A percentile compares a stretch with the other conserved stretches of the same genome.
phyloP scores from a whole-genome alignment of 2,113 vertebrate genomes.

The Garra rufa region DNA sequence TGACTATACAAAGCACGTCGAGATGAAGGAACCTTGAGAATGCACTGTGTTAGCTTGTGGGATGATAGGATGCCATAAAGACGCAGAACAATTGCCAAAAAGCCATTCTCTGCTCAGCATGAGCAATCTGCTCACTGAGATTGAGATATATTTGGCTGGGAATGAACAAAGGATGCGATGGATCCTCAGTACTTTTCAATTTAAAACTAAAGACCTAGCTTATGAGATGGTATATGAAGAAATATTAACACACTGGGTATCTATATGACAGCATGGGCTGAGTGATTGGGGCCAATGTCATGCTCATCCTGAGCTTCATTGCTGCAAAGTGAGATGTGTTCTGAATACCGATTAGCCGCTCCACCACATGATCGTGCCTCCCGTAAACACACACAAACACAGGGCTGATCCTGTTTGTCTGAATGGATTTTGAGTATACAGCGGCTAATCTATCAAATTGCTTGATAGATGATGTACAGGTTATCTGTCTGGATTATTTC shows the following conservation, averaged over 20 bases:
- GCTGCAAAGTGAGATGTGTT: conserved; percentile 32
- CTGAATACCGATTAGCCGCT: conserved; percentile 41
- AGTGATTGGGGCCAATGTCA: conserved; percentile 26
- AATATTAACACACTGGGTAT: not conserved
- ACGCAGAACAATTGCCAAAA: not conserved
- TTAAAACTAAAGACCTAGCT: not conserved
- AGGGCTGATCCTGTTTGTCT: conserved; percentile 18
- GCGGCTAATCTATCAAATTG: not conserved
- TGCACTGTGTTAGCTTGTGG: not conserved
- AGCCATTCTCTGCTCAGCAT: not conserved
- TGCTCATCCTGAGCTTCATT: conserved; percentile 36
- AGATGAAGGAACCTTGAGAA: not conserved
- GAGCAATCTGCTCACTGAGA: not conserved
- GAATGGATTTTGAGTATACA: conserved; percentile 13
- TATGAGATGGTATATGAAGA: conserved; percentile 6
- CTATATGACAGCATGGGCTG: not conserved
- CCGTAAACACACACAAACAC: not conserved
- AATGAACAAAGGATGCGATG: conserved; percentile 2
- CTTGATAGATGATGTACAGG: conserved; percentile 17
- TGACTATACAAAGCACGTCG: not conserved
- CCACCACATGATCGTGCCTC: not conserved
- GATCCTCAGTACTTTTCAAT: conserved; percentile 7
- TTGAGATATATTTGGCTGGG: not conserved
- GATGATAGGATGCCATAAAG: conserved; percentile 12
- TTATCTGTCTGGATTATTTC: conserved; percentile 12